Base-by-base conservation (phyloP, 2,888 invertebrate species). In the Polylopha cassiicola region DNA sequence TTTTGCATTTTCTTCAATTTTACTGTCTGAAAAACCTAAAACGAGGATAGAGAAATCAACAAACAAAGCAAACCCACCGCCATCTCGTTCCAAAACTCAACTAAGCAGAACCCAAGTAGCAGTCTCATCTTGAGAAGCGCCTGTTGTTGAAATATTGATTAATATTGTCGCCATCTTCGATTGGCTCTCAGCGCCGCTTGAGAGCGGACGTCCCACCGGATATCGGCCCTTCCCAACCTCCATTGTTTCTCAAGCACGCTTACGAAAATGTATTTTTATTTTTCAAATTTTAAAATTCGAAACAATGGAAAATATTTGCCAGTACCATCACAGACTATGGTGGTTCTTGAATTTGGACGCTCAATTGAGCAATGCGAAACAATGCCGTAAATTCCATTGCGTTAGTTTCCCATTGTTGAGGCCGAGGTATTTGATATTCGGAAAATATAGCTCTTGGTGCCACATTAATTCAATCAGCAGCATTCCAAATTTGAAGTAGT, bases 61-160 rank as follows among this genome's bases (percentile, higher is more conserved):
- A n/a, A n/a, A n/a, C n/a, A n/a, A n/a, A n/a, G n/a, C n/a, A n/a
- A n/a, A n/a, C n/a, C n/a, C n/a, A n/a, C n/a, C n/a, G n/a, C n/a
- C n/a, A n/a, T n/a, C n/a, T n/a, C n/a, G n/a, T n/a, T n/a, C n/a
- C n/a, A 24, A 15, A 11, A 24, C 26, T 26, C 16, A 26, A 39
- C 26, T 23, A 27, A 36, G 44, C 44, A 22, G 31, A 49, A 46
- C 46, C 28, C 41, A 39, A 74, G 77, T 73, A 71, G 71, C 56
- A 60, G 73, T 72, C 62, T 74, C 72, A 62, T 75, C 68, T 75
- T 67, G 55, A 79, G 73, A 51, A 67, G 68, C 50, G 54, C 56
- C 61, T 86, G 69, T 86, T 86, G 81, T 86, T 86, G 85, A 86
- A 86, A 86, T 78, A 86, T 86, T 86, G 86, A 86, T 86, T 86